Percentiles rank a stretch among this genome's conserved stretches.
Conservation (phyloP, 2,113 vertebrate species). For the Balaenoptera acutorostrata region DNA sequence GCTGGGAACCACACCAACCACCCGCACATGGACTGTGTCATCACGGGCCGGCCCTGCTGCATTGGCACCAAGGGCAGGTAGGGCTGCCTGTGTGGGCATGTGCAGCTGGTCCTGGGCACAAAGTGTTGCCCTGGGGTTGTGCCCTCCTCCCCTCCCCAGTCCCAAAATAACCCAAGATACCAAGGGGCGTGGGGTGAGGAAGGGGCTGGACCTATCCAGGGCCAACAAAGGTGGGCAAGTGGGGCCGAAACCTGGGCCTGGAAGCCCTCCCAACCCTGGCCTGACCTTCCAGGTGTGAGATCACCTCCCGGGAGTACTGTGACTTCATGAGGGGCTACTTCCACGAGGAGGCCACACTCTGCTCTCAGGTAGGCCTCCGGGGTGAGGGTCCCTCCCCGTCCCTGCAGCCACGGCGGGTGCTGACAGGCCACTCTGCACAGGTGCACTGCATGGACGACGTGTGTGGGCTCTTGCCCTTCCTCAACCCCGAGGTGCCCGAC, state of each 20-base stretch:
- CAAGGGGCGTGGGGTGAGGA: not conserved
- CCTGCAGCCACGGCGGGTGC: not conserved
- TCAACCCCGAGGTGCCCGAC: slow-evolving; percentile 97
- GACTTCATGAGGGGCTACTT: slow-evolving; percentile 98
- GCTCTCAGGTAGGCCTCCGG: slow-evolving; percentile 89
- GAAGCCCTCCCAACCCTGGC: not conserved
- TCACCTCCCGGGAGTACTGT: slow-evolving; percentile 98
- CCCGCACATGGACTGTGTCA: slow-evolving; percentile 96
- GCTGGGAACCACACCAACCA: slow-evolving; percentile 97
- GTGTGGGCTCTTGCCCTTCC: slow-evolving; percentile 96
- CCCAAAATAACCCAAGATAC: not conserved
- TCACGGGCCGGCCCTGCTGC: slow-evolving; percentile 97
- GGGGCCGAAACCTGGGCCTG: not conserved
- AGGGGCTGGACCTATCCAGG: not conserved
- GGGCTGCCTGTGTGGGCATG: not conserved
- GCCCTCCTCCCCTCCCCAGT: not conserved
- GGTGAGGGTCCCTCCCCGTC: not conserved
- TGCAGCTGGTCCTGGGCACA: not conserved
- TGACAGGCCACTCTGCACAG: slow-evolving; percentile 74
- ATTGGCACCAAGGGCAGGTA: slow-evolving; percentile 99
- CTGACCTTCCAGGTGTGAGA: slow-evolving; percentile 90
- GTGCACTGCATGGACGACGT: slow-evolving; percentile 99
- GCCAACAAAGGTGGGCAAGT: not conserved
- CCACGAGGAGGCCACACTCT: slow-evolving; percentile 96
- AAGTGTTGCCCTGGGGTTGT: fast-evolving